Base-by-base conservation (phyloP, 2,797 vertebrate genomes). In the Triplophysa bombifrons region DNA sequence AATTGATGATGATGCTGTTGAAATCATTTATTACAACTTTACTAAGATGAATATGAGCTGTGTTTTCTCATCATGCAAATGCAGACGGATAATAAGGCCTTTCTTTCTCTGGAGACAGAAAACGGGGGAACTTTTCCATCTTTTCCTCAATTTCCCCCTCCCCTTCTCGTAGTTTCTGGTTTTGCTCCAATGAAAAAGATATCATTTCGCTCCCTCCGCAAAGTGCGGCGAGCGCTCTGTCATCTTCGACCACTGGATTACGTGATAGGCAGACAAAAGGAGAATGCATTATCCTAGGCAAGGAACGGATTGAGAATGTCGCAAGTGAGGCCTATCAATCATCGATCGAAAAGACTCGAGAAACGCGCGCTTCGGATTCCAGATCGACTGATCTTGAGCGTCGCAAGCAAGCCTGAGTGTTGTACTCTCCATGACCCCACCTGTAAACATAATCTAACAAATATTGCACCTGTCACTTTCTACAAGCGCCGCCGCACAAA, bases 11-110 rank as follows among this genome's bases (percentile, higher is more conserved):
- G 93, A 94, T 92, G 87, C 91, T 89, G 89, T 89, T 93, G 91
- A 93, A 94, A 92, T 89, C 92, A 92, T 94, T 94, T 92, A 94
- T 95, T 95, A 94, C 88, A 91, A 92, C 92, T 94, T 93, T 86
- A 90, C 86, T 88, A 91, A 86, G 88, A 95, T 90, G 88, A 92
- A 91, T 85, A 88, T 88, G 78, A 86, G 90, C 93, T 93, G 92
- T 94, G 93, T 91, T 93, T 92, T 94, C 93, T 93, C 92, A 91
- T 90, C 88, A 93, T 93, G 91, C 90, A 86, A 82, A 88, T 91
- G 90, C 88, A 90, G 88, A 76, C 80, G 90, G 90, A 91, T 92
- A 94, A 93, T 89, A 92, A 93, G 91, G 78, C 92, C 93, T 94
- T 91, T 91, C 92, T 93, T 92, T 92, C 92, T 91, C 92, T 89